These are phyloP conservation scores for Ovibos moschatus DNA, from an alignment of 2,113 vertebrate species.

Conservation along the genomic window DNA sequence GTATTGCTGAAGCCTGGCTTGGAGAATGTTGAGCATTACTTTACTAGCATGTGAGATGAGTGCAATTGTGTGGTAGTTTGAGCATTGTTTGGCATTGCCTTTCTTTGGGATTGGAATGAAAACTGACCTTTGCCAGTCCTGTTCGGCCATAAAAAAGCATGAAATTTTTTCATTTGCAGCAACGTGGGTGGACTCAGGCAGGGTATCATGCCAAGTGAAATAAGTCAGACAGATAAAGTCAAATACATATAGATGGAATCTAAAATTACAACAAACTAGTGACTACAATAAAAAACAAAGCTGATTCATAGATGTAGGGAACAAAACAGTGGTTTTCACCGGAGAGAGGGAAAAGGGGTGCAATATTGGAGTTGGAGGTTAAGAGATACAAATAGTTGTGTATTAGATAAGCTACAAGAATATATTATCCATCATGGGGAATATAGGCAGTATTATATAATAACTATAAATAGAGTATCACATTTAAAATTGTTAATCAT, in stretches of 20 bases:
- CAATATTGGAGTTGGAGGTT: neutral
- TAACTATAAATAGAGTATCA: neutral
- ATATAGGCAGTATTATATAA: neutral
- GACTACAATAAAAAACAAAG: neutral
- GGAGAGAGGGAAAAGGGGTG: neutral
- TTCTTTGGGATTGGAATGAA: too few relatives aligned
- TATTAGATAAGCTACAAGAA: neutral
- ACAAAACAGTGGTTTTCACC: neutral
- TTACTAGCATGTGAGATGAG: too few relatives aligned
- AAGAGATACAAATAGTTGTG: neutral
- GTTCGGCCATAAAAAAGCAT: neutral
- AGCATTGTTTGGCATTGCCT: too few relatives aligned
- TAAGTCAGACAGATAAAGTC: neutral
- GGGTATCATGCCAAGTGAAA: neutral
- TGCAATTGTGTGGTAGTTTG: too few relatives aligned
- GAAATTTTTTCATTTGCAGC: neutral
- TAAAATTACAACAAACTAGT: neutral
- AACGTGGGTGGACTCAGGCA: neutral
- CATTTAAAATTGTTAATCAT: neutral
- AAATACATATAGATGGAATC: neutral
- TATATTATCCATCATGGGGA: neutral
- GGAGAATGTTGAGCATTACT: too few relatives aligned
- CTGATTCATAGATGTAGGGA: neutral
- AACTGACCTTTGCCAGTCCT: too few relatives aligned
- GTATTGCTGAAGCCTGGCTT: too few relatives aligned